These are phyloP conservation scores for Delichon dasypus DNA, from an alignment of 2,797 vertebrate species.

Conservation along the genomic window DNA sequence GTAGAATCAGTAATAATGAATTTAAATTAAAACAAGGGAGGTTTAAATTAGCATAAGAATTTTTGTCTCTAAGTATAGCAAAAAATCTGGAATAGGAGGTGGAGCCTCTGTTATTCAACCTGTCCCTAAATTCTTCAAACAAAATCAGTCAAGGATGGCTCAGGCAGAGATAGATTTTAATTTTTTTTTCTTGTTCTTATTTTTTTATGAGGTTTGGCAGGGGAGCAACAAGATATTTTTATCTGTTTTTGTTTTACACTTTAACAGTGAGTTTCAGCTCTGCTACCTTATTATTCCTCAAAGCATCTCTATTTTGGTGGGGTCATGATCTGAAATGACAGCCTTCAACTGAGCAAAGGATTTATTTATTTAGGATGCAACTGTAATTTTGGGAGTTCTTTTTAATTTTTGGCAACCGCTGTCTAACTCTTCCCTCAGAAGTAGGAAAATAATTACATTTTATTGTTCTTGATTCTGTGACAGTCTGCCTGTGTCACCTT, in stretches of 20 bases:
- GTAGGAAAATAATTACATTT: not conserved
- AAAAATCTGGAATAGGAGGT: slow-evolving; percentile 30
- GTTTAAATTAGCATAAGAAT: slow-evolving; percentile 62
- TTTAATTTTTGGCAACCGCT: not conserved
- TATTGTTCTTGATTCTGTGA: not conserved
- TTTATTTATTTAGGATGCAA: not conserved
- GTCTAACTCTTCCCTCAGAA: not conserved
- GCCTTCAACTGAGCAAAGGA: not conserved
- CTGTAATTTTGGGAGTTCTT: not conserved
- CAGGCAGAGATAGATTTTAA: not conserved
- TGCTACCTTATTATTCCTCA: not conserved
- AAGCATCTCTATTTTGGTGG: not conserved
- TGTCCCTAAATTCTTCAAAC: slow-evolving; percentile 18
- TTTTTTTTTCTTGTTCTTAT: not conserved
- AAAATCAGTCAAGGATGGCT: not conserved
- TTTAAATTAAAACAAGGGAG: slow-evolving; percentile 63
- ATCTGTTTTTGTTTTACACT: not conserved
- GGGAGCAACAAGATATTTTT: not conserved
- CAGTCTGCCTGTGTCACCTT: not conserved
- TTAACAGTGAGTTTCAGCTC: not conserved
- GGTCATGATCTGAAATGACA: not conserved
- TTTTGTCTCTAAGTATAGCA: slow-evolving; percentile 42
- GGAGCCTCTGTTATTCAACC: slow-evolving; percentile 21
- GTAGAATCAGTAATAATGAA: slow-evolving; percentile 49
- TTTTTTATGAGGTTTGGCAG: not conserved